A percentile compares a stretch with the other conserved stretches of the same genome.
These are phyloP conservation scores for Eremobia ochroleuca DNA, from an alignment of 2,888 invertebrate genomes.

Conservation along the genomic window DNA sequence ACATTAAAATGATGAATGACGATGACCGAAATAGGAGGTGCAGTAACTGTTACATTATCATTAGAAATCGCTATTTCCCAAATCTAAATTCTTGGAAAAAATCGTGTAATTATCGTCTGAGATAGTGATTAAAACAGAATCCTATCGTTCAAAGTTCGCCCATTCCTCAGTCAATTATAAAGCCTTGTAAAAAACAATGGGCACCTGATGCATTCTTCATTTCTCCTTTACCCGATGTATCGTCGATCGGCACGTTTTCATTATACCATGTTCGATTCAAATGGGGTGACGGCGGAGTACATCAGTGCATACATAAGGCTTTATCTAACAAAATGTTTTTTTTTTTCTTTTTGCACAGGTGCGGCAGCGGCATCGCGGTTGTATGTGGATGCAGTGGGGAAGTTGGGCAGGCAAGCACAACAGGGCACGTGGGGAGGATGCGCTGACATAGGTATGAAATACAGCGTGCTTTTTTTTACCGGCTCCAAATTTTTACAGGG, in stretches of 20 bases:
- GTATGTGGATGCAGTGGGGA: constrained; percentile 97
- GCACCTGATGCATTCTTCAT: constrained; percentile 31
- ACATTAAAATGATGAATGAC: no score
- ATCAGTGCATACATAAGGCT: constrained; percentile 33
- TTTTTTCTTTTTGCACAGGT: constrained; percentile 90
- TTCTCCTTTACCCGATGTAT: constrained; percentile 28
- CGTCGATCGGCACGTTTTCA: constrained; percentile 56
- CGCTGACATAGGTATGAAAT: constrained; percentile 95
- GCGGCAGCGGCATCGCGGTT: constrained; percentile 96
- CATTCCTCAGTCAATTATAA: constrained; percentile 28
- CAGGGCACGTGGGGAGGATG: constrained; percentile 97
- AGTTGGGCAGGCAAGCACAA: constrained; percentile 96
- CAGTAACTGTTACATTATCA: no score
- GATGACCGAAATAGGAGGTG: no score
- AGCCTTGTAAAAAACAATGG: constrained; percentile 27
- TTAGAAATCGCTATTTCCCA: no score
- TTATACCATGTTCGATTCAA: constrained; percentile 53
- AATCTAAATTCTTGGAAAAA: no score
- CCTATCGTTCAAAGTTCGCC: background rate
- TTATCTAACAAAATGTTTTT: constrained; percentile 18
- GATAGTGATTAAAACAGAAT: background rate
- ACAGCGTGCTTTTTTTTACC: no score
- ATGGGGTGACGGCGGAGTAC: constrained; percentile 19
- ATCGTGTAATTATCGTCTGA: no score
- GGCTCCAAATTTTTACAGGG: no score